Evolutionary conservation across 2,797 vertebrate genomes (phyloP), one percentile per base, ranked within the genome.

Genomic region (Molossus alvarezi): DNA sequence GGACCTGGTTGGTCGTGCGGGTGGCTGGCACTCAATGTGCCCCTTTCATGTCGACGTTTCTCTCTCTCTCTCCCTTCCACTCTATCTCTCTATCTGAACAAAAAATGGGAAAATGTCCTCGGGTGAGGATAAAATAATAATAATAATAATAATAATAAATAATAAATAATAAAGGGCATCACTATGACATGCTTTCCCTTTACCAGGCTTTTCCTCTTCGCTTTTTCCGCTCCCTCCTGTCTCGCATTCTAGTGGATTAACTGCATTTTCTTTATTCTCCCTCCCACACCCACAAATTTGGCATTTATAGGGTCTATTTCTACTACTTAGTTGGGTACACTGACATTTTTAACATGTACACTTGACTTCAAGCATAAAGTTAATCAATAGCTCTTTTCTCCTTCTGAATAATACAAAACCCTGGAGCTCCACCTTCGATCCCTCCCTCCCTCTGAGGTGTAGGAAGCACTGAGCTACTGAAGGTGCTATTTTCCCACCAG

Each of bases 361-460:
- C 67, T 75, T 77, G 57, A 81, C 89, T 91, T 91, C 23, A 65
- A 88, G 92, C 37, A 64, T 37, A 27, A 84, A 65, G 75, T 41
- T 77, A 62, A 96, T 95, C 93, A 62, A 94, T 90, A 95, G 72
- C 72, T 97, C 95, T 91, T 91, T 94, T 64, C 29, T 84, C 51
- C 87, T 94, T 87, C 89, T 83, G 88, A 94, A 85, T 95, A 90
- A 83, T 85, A 77, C 14, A 96, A 85, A 97, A 64, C 79, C 20
- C 45, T 62, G 37, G 62, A 17, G n/a, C 29, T 53, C 87, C 84
- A 9, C 53, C 45, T 88, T 79, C 14, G 1, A 79, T 84, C 65
- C 23, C 58, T 33, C 64, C 1, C 33, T 77, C 33, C 21, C 18
- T 81, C 69, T n/a, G 17, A 17, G 9, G 51, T 25, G 25, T 55